These are phyloP conservation scores for Penaeus indicus DNA, from an alignment of 1,140 invertebrate genomes.

Conservation along the genomic window DNA sequence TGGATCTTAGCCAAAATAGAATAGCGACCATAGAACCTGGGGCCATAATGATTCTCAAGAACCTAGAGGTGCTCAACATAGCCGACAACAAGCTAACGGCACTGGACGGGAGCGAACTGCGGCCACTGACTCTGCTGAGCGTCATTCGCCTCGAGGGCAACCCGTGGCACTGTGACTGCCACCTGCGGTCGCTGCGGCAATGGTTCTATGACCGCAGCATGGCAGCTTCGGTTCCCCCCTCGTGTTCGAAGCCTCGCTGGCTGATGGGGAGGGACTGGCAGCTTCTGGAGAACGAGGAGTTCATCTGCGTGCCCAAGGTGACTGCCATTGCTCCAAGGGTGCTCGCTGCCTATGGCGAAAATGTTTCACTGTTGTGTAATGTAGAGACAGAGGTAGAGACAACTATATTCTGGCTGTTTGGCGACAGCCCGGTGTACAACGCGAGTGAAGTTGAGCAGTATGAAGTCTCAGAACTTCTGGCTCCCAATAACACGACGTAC, in stretches of 20 bases:
- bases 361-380: slow-evolving; percentile 81
- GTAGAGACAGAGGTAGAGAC: slow-evolving; percentile 81
- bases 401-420: slow-evolving; percentile 74
- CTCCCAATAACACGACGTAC: slow-evolving; percentile 62
- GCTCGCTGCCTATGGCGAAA: slow-evolving; percentile 75
- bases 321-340: slow-evolving; percentile 64
- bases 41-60: slow-evolving; percentile 80
- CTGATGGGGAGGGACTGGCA: slow-evolving; percentile 80
- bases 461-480: slow-evolving; percentile 17
- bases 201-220: slow-evolving; percentile 85
- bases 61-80: slow-evolving; percentile 82
- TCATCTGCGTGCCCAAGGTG: slow-evolving; percentile 80
- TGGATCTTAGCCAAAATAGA: slow-evolving; percentile 81
- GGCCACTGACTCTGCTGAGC: slow-evolving; percentile 78
- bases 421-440: slow-evolving; percentile 73
- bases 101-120: slow-evolving; percentile 76
- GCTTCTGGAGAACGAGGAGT: slow-evolving; percentile 81
- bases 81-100: slow-evolving; percentile 81
- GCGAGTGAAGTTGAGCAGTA: slow-evolving; percentile 69
- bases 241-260: slow-evolving; percentile 77
- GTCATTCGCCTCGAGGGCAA: slow-evolving; percentile 83
- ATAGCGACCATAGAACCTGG: slow-evolving; percentile 77
- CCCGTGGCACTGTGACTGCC: slow-evolving; percentile 86
- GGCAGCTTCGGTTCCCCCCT: slow-evolving; percentile 78
- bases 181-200: slow-evolving; percentile 78